Percentiles rank a stretch among this genome's conserved stretches.
Evolutionary conservation across 2,888 invertebrate species (phyloP).

Genomic region (Amphimallon solstitiale): DNA sequence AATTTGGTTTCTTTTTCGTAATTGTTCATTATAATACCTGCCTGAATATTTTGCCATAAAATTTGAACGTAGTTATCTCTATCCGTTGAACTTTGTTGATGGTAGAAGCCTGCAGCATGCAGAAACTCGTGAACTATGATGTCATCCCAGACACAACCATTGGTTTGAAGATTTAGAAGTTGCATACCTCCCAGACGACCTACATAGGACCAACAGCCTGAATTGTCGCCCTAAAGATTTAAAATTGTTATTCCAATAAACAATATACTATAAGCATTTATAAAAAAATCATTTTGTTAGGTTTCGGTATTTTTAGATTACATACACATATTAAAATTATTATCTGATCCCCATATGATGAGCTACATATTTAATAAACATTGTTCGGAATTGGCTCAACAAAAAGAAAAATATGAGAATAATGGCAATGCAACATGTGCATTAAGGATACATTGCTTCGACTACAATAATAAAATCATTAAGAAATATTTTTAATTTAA

Average conservation of each 20-base stretch:
- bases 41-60: constrained; percentile 75
- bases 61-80: constrained; percentile 80
- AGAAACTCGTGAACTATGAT: constrained; percentile 34
- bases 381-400: too few species aligned
- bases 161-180: constrained; percentile 23
- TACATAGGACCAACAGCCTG: constrained; percentile 35
- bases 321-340: not conserved
- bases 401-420: too few species aligned
- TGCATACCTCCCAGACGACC: constrained; percentile 31
- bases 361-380: too few species aligned
- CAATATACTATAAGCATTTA: too few species aligned
- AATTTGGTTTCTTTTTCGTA: not conserved
- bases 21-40: constrained; percentile 55
- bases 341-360: not conserved
- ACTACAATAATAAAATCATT: too few species aligned
- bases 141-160: constrained; percentile 29
- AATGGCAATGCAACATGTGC: too few species aligned
- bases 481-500: too few species aligned
- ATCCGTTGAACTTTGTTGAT: constrained; percentile 83
- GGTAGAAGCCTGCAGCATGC: constrained; percentile 84
- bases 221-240: constrained; percentile 18
- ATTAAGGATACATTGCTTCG: too few species aligned
- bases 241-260: constrained; percentile 1
- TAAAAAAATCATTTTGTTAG: too few species aligned
- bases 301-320: too few species aligned